phyloP scores from a whole-genome alignment of 2,888 invertebrate genomes.

The Clistopyga incitator region DNA sequence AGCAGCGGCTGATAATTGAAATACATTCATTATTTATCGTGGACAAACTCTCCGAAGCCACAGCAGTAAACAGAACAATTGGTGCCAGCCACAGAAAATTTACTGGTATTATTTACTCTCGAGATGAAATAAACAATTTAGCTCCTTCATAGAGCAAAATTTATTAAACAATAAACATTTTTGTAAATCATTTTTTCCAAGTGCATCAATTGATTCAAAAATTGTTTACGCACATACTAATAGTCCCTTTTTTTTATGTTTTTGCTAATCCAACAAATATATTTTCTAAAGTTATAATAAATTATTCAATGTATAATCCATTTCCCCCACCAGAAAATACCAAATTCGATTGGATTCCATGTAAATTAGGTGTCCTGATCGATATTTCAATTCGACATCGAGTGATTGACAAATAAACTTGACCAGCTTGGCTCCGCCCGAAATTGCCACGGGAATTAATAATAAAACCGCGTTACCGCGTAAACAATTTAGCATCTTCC shows the following conservation, averaged over 20 bases:
- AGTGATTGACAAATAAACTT: not conserved
- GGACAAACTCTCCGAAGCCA: not conserved
- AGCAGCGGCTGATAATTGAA: not conserved
- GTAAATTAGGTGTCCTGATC: not conserved
- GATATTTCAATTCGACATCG: not conserved
- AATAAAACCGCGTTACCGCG: too few species aligned
- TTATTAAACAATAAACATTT: not conserved
- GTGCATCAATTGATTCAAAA: not conserved
- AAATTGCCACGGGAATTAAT: too few species aligned
- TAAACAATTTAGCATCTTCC: too few species aligned
- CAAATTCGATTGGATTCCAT: not conserved
- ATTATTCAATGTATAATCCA: not conserved
- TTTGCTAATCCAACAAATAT: too few species aligned
- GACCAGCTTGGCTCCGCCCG: not conserved
- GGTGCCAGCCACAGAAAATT: not conserved
- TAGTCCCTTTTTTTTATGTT: too few species aligned
- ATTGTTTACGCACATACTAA: too few species aligned
- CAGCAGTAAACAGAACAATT: not conserved
- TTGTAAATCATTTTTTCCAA: not conserved
- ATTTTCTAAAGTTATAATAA: too few species aligned
- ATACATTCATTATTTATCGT: slow-evolving; percentile 14
- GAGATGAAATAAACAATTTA: not conserved
- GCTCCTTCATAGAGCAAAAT: not conserved
- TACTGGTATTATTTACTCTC: not conserved
- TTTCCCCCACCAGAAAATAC: not conserved